A percentile compares a stretch with the other conserved stretches of the same genome.
Conservation (phyloP, 2,888 invertebrate genomes). For the Protonemura montana region DNA sequence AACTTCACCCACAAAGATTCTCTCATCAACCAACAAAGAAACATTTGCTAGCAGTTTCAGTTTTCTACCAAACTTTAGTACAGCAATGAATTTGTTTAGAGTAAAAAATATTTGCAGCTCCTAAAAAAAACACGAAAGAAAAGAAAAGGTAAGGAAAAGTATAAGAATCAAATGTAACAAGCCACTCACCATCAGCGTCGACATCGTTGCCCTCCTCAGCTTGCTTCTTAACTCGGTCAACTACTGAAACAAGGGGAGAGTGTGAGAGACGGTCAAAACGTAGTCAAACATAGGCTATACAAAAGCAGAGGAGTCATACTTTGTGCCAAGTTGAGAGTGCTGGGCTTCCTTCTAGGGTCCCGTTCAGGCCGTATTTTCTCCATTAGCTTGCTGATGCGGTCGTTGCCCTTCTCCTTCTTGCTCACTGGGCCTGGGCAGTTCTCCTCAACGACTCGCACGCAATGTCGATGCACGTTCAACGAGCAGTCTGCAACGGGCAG, state of each 20-base stretch:
- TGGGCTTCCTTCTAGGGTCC: slow-evolving; percentile 57
- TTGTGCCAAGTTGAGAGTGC: slow-evolving; percentile 59
- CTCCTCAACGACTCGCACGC: slow-evolving; percentile 81
- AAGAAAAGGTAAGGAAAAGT: too few relatives aligned
- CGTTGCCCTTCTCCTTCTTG: slow-evolving; percentile 69
- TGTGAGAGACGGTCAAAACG: not conserved
- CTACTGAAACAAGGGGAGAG: slow-evolving; percentile 51
- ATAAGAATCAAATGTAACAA: too few relatives aligned
- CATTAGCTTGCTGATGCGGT: slow-evolving; percentile 77
- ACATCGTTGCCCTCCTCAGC: slow-evolving; percentile 52
- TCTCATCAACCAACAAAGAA: too few relatives aligned
- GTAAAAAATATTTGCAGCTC: too few relatives aligned
- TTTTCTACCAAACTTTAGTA: too few relatives aligned
- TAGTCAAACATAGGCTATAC: not conserved
- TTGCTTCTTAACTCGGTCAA: slow-evolving; percentile 57
- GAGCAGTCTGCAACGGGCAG: slow-evolving; percentile 73
- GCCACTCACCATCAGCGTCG: slow-evolving; percentile 43
- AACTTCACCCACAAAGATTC: too few relatives aligned
- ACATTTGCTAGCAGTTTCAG: too few relatives aligned
- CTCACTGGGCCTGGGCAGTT: slow-evolving; percentile 77
- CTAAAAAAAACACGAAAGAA: too few relatives aligned
- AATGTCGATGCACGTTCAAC: slow-evolving; percentile 84
- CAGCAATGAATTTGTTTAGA: too few relatives aligned
- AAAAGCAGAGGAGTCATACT: slow-evolving; percentile 56
- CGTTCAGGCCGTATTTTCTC: slow-evolving; percentile 67